These are phyloP conservation scores for Mus minutoides DNA, from an alignment of 2,797 vertebrate genomes.

Conservation along the genomic window DNA sequence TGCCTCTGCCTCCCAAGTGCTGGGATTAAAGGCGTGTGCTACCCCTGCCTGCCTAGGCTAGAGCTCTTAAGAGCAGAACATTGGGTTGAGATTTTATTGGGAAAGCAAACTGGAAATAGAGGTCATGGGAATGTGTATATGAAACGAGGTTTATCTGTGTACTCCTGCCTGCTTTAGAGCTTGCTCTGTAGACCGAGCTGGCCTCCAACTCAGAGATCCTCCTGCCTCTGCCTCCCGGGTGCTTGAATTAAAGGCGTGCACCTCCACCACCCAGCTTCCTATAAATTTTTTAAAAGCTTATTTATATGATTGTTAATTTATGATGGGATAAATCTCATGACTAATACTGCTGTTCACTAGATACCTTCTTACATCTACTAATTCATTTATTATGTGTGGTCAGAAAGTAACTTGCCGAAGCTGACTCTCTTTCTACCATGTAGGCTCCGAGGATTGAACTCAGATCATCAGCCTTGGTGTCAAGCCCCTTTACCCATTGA, in stretches of 20 bases:
- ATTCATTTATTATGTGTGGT: neutral
- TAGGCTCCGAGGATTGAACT: neutral
- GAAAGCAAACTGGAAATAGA: constrained; percentile 30
- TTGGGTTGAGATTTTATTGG: neutral
- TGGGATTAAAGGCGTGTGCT: too few species aligned
- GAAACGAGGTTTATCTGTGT: neutral
- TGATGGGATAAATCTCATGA: constrained; percentile 48
- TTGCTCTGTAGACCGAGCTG: neutral
- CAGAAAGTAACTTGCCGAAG: neutral
- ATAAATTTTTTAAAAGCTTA: constrained; percentile 3
- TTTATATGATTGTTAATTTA: constrained; percentile 37
- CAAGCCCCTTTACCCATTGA: neutral
- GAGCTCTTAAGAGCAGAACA: neutral
- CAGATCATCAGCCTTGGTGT: neutral
- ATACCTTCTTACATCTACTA: neutral
- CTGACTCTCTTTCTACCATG: neutral
- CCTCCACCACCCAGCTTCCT: neutral
- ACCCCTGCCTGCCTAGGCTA: too few species aligned
- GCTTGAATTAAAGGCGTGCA: neutral
- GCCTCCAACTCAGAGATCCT: neutral
- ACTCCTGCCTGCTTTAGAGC: neutral
- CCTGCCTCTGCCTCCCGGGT: neutral
- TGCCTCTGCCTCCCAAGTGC: too few species aligned
- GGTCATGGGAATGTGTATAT: neutral
- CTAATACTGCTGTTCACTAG: neutral